A percentile compares a stretch with the other conserved stretches of the same genome.
These are phyloP conservation scores for Diglossa cyanea DNA, from an alignment of 2,797 vertebrate species.

Conservation along the genomic window DNA sequence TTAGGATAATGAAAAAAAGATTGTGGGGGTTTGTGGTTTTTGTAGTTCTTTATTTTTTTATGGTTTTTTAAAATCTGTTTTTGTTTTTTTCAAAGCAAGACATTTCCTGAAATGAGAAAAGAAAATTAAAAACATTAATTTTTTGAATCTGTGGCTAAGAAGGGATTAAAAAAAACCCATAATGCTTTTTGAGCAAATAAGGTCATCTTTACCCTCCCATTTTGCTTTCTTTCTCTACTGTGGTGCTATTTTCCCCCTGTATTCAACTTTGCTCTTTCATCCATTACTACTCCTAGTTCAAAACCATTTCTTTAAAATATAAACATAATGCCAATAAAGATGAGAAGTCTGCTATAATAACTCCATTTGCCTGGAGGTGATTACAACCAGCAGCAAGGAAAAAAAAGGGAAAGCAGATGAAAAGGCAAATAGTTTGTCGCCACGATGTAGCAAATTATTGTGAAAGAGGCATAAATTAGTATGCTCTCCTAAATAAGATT, in stretches of 20 bases:
- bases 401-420: not conserved
- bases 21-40: accelerated
- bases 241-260: not conserved
- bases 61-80: accelerated
- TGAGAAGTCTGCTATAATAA: not conserved
- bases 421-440: not conserved
- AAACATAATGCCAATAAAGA: not conserved
- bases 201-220: not conserved
- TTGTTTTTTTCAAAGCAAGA: not conserved
- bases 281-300: not conserved
- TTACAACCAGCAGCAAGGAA: not conserved
- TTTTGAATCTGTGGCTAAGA: not conserved
- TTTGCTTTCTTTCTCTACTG: not conserved
- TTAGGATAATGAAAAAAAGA: not conserved
- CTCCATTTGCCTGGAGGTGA: not conserved
- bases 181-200: not conserved
- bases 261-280: not conserved
- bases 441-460: not conserved
- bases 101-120: conserved; percentile 1
- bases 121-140: conserved; percentile 54
- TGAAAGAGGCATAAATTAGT: not conserved
- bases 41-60: not conserved
- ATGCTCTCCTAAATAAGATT: not conserved
- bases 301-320: conserved; percentile 27
- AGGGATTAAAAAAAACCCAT: not conserved